Conservation (phyloP, 1,140 invertebrate species). For the Calliphora vicina region DNA sequence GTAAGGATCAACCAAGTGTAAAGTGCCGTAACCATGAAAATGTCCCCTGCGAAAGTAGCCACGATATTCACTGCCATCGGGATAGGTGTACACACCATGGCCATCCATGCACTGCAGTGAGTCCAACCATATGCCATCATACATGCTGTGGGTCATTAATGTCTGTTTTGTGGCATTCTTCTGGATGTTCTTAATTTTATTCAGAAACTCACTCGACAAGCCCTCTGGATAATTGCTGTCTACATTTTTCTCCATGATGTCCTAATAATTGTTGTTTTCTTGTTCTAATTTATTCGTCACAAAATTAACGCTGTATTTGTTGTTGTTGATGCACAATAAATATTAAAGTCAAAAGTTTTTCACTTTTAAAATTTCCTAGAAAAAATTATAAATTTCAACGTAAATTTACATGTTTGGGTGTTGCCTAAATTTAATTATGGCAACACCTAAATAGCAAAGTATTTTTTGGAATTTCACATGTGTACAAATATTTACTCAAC, state of each 20-base stretch:
- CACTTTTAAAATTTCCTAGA: neutral
- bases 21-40: constrained; percentile 49
- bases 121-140: constrained; percentile 49
- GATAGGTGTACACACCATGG: constrained; percentile 45
- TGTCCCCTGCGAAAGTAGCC: constrained; percentile 44
- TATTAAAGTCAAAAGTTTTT: neutral
- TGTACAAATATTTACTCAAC: neutral
- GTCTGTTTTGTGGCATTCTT: neutral
- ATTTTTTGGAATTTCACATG: neutral
- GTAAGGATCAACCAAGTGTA: constrained; percentile 34
- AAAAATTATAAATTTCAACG: neutral
- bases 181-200: neutral
- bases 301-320: too few relatives aligned
- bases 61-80: constrained; percentile 47
- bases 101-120: constrained; percentile 49
- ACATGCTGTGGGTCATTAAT: constrained; percentile 27
- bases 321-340: neutral
- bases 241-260: neutral
- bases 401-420: constrained; percentile 19
- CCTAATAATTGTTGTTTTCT: neutral
- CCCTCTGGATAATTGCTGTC: neutral
- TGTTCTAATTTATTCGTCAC: too few relatives aligned
- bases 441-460: neutral
- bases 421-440: neutral
- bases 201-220: neutral